Percentiles rank a stretch among this genome's conserved stretches.
Evolutionary conservation across 2,113 vertebrate genomes (phyloP).

Genomic region (Thinocorus orbignyianus): DNA sequence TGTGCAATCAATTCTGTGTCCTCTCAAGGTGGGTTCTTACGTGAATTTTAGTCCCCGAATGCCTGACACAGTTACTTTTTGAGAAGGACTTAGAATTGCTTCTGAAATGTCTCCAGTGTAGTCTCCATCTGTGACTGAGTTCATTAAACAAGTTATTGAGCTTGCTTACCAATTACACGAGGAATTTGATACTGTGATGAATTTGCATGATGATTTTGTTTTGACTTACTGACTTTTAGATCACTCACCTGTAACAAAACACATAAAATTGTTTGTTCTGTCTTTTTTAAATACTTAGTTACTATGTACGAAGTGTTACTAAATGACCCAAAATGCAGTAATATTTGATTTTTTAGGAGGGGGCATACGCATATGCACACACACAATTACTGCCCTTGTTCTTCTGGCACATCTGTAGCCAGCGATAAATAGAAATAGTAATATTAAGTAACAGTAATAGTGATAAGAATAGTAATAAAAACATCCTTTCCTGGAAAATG

Average conservation of each 20-base stretch:
- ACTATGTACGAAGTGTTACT: background rate
- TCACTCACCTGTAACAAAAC: background rate
- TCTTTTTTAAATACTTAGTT: background rate
- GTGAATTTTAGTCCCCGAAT: background rate
- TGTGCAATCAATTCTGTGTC: background rate
- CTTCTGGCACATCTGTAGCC: background rate
- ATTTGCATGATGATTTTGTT: background rate
- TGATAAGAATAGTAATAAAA: background rate
- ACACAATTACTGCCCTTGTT: background rate
- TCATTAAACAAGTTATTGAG: constrained; percentile 19
- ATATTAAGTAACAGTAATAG: background rate
- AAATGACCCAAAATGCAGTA: background rate
- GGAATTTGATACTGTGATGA: background rate
- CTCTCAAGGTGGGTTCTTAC: background rate
- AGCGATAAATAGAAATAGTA: background rate
- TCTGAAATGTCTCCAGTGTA: background rate
- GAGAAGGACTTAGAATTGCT: background rate
- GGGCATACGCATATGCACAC: background rate
- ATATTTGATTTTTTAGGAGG: background rate
- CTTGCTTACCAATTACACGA: background rate
- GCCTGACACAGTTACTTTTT: background rate
- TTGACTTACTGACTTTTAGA: background rate
- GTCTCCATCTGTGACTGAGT: background rate
- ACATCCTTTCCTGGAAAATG: background rate
- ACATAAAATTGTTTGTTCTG: background rate